Conservation (phyloP, 2,888 invertebrate species). For the Teleiodes luculella region DNA sequence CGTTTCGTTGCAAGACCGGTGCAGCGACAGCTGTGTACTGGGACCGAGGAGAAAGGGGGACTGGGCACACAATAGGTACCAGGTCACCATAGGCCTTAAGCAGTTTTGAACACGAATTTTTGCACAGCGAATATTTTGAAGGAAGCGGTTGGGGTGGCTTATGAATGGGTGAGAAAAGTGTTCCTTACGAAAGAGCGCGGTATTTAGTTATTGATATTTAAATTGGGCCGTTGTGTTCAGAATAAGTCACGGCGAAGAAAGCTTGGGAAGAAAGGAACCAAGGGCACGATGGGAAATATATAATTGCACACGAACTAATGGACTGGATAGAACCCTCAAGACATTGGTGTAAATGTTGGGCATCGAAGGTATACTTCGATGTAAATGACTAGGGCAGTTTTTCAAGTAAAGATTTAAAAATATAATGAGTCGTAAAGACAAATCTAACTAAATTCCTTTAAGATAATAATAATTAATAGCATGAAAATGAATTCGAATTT, state of each 20-base stretch:
- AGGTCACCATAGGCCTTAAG: constrained; percentile 10
- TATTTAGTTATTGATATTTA: constrained; percentile 14
- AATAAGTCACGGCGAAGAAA: constrained; percentile 4
- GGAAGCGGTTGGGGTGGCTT: constrained; percentile 27
- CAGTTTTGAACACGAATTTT: constrained; percentile 9
- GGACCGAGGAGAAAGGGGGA: constrained; percentile 45
- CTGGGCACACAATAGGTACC: constrained; percentile 17
- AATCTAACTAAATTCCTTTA: too few species aligned
- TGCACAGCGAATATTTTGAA: constrained; percentile 21
- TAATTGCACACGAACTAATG: too few species aligned
- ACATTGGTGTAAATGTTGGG: too few species aligned
- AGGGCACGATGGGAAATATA: not conserved
- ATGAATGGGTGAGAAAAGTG: constrained; percentile 26
- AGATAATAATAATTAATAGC: too few species aligned
- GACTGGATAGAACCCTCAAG: too few species aligned
- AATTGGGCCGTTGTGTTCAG: constrained; percentile 1
- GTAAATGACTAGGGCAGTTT: too few species aligned
- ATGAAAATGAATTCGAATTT: too few species aligned
- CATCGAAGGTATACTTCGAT: too few species aligned
- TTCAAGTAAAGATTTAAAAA: too few species aligned
- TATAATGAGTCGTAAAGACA: too few species aligned
- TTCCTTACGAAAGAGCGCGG: not conserved
- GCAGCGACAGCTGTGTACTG: constrained; percentile 54
- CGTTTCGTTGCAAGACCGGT: constrained; percentile 36
- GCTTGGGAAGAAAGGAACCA: not conserved